Evolutionary conservation across 1,140 invertebrate genomes (phyloP).

Genomic region (Hylaeus anthracinus): DNA sequence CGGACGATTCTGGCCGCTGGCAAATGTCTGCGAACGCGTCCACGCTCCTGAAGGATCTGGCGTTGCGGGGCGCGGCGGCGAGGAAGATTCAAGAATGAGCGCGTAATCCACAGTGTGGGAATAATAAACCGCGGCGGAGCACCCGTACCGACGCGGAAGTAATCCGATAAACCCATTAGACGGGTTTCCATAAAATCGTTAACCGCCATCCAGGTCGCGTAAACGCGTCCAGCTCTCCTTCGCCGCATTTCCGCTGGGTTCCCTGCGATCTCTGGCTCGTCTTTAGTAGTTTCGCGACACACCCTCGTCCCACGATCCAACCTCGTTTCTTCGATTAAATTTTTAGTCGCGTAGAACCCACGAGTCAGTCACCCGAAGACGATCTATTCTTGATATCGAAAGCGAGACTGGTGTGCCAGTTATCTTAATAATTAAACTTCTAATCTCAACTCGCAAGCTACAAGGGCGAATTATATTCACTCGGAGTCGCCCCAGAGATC

Average conservation of each 20-base stretch:
- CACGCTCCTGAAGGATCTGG: neutral
- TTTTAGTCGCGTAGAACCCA: no score
- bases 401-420: no score
- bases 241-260: neutral
- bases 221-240: conserved; percentile 25
- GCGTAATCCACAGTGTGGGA: conserved; percentile 53
- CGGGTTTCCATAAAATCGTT: conserved; percentile 66
- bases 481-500: no score
- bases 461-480: no score
- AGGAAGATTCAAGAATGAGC: conserved; percentile 59
- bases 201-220: conserved; percentile 48
- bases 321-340: no score
- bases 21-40: neutral
- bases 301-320: neutral
- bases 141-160: conserved; percentile 60
- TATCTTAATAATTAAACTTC: no score
- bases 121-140: conserved; percentile 58
- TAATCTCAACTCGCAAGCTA: no score
- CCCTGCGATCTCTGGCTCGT: neutral
- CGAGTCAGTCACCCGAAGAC: no score
- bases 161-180: conserved; percentile 67
- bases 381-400: no score
- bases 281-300: neutral
- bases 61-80: neutral
- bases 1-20: neutral